Evolutionary conservation across 1,140 invertebrate genomes (phyloP).

Genomic region (Saccostrea echinata): DNA sequence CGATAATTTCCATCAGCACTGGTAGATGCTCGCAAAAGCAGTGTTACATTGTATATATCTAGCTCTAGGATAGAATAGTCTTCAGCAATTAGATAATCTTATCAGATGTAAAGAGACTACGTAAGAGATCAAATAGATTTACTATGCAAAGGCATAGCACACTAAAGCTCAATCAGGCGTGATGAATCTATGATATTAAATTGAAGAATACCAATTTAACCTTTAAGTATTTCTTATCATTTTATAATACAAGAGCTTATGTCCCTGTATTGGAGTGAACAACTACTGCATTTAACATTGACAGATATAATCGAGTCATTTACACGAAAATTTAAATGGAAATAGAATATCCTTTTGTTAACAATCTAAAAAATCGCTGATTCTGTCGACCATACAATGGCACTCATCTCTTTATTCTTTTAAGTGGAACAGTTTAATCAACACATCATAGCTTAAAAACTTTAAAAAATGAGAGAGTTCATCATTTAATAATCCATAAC

Average conservation of each 20-base stretch:
- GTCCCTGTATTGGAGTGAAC: slow-evolving; percentile 10
- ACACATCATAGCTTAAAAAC: background rate
- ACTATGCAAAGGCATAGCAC: slow-evolving; percentile 11
- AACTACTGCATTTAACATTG: background rate
- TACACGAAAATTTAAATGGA: background rate
- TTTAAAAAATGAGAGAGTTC: background rate
- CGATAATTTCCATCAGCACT: slow-evolving; percentile 25
- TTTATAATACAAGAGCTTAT: background rate
- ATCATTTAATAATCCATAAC: background rate
- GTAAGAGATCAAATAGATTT: slow-evolving; percentile 38
- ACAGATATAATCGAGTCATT: slow-evolving; percentile 26
- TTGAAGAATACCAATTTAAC: slow-evolving; percentile 29
- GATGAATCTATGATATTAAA: slow-evolving; percentile 37
- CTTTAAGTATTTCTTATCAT: background rate
- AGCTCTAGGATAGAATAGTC: background rate
- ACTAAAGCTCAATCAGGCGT: slow-evolving; percentile 5
- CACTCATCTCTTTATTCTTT: slow-evolving; percentile 33
- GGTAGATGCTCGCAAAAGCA: slow-evolving; percentile 9
- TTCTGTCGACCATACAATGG: background rate
- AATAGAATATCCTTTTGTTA: slow-evolving; percentile 27
- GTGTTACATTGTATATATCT: background rate
- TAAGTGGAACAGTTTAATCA: slow-evolving; percentile 34
- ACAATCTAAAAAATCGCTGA: background rate
- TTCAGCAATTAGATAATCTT: slow-evolving; percentile 31
- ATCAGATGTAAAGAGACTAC: slow-evolving; percentile 40